These are phyloP conservation scores for Ennomos quercinarius DNA, from an alignment of 2,888 invertebrate genomes.

Conservation along the genomic window DNA sequence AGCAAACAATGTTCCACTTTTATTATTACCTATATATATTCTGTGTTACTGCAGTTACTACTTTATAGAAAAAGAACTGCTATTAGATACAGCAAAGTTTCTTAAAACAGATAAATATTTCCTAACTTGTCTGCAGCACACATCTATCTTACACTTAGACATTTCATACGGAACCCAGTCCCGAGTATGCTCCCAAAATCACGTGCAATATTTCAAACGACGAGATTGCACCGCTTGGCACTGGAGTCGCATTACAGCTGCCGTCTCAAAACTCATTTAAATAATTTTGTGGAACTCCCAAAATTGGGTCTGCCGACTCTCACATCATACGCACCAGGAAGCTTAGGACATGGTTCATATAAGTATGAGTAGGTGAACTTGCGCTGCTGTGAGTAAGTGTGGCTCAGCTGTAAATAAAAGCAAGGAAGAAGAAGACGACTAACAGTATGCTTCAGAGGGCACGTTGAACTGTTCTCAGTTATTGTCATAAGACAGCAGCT, in stretches of 20 bases:
- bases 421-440: no score
- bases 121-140: conserved; percentile 1
- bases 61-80: no score
- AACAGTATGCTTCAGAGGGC: no score
- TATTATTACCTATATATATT: no score
- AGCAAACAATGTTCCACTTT: no score
- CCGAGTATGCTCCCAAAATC: conserved; percentile 12
- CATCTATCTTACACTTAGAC: conserved; percentile 21
- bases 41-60: no score
- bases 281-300: conserved; percentile 30
- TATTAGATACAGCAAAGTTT: no score
- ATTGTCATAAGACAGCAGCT: no score
- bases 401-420: no score
- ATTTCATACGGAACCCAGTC: conserved; percentile 13
- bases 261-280: conserved; percentile 33
- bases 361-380: background rate
- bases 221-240: conserved; percentile 36
- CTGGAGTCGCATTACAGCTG: conserved; percentile 30
- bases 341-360: conserved; percentile 8
- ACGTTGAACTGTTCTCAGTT: no score
- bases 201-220: conserved; percentile 23
- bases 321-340: conserved; percentile 21
- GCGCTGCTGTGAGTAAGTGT: no score
- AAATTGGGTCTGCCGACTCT: conserved; percentile 8
- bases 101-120: conserved; percentile 7